Conservation (phyloP, 2,888 invertebrate species). For the Terebella lapidaria region DNA sequence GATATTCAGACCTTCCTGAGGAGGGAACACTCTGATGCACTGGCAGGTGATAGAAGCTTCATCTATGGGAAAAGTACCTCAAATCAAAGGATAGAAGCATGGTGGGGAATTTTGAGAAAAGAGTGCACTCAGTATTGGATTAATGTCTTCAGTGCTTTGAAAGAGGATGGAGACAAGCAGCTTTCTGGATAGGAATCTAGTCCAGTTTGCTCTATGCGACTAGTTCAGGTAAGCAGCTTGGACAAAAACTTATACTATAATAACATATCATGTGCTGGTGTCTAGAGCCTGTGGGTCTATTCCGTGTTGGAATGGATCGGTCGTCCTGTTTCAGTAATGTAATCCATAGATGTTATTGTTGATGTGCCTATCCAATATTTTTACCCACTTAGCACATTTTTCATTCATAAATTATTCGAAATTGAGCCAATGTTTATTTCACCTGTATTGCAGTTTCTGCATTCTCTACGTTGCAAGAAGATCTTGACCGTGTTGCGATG, state of each 20-base stretch:
- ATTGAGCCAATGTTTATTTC: too few species aligned
- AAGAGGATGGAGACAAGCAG: background rate
- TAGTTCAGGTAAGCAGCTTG: background rate
- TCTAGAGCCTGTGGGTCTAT: too few species aligned
- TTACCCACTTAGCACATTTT: background rate
- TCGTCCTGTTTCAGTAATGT: too few species aligned
- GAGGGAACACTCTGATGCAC: background rate
- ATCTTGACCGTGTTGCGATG: too few species aligned
- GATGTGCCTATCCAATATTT: background rate
- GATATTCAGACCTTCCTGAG: slow-evolving; percentile 1
- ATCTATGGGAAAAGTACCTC: background rate
- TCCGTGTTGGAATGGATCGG: too few species aligned
- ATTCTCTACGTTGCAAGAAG: too few species aligned
- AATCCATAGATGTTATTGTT: background rate
- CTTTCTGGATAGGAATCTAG: background rate
- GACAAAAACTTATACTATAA: too few species aligned
- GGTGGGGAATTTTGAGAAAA: background rate
- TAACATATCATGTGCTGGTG: too few species aligned
- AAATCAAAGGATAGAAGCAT: slow-evolving; percentile 1
- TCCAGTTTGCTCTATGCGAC: background rate
- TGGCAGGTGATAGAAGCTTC: background rate
- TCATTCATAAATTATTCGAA: too few species aligned
- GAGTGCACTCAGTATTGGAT: background rate
- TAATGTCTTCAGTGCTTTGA: background rate
- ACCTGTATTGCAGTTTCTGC: too few species aligned